Evolutionary conservation across 2,888 invertebrate species (phyloP), one percentile per base, ranked within the genome.

Genomic region (Carcina quercana): DNA sequence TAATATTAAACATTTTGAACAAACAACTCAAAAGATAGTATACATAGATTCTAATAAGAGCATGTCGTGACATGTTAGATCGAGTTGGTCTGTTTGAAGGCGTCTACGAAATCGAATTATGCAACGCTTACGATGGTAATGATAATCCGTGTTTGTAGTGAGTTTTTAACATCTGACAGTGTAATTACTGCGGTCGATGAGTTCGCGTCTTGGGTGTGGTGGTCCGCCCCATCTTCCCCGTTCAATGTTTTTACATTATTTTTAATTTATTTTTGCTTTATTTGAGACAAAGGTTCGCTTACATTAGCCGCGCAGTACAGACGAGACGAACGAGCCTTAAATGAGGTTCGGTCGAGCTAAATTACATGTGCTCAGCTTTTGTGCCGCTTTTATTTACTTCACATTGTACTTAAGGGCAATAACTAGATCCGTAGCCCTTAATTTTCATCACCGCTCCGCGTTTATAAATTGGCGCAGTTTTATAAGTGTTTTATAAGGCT

Each of bases 361-460:
- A 83, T 82, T 82, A 78, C 71, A 78, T 55, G 64, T 62, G 62
- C 59, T 58, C 63, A 58, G 66, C 59, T 60, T 66, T 68, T 68
- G 71, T 71, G 64, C 68, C 60, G 47, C 72, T 66, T 74, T 73
- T 76, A 78, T 78, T 79, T 78, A 78, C 73, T 72, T 78, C 80
- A 76, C 72, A 67, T 82, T 76, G 80, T 75, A 83, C 74, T 83
- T 83, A 83, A 64, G 73, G 69, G 79, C 69, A 73, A 80, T 80
- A 82, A 80, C 75, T 73, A 76, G 63, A 58, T 59, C 58, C 59
- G 47, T 61, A 59, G 47, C 67, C 79, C 66, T 74, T 73, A 63
- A 79, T 79, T 78, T 75, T 44, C 50, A 49, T 47, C 49, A 61
- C 71, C 70, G 78, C 70, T 54, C 60, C 50, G 54, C 48, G 48